A percentile compares a stretch with the other conserved stretches of the same genome.
Evolutionary conservation across 1,140 invertebrate species (phyloP).

Genomic region (Drosophila prosaltans): DNA sequence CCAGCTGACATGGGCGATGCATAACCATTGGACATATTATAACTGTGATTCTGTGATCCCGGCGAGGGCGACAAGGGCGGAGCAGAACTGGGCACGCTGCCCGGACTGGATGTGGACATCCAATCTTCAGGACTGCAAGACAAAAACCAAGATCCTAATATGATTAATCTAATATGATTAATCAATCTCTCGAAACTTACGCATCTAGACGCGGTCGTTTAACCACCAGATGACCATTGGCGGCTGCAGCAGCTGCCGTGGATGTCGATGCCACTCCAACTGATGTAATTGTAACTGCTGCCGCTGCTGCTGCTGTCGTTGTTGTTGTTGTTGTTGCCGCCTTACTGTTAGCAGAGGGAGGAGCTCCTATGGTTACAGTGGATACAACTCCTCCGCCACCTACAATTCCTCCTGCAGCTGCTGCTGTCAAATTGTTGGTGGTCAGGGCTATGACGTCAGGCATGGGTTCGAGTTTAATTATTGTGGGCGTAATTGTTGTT

Average conservation of each 20-base stretch:
- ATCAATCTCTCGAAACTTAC: constrained; percentile 48
- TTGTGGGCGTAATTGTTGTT: constrained; percentile 24
- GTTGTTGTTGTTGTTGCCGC: constrained; percentile 36
- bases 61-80: constrained; percentile 86
- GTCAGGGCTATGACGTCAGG: constrained; percentile 68
- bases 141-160: neutral
- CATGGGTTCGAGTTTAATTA: constrained; percentile 79
- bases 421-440: constrained; percentile 24
- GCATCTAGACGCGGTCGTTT: constrained; percentile 76
- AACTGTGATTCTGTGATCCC: constrained; percentile 84
- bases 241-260: constrained; percentile 28
- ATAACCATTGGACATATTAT: constrained; percentile 89
- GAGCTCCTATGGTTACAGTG: neutral
- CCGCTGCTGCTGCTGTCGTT: constrained; percentile 34
- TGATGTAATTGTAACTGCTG: constrained; percentile 21
- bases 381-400: constrained; percentile 15
- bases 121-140: constrained; percentile 85
- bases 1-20: constrained; percentile 92
- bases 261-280: constrained; percentile 49
- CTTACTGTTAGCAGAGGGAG: neutral
- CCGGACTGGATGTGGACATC: constrained; percentile 85
- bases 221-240: constrained; percentile 71
- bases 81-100: constrained; percentile 85
- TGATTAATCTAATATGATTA: neutral
- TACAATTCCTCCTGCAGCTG: neutral